Conservation (phyloP, 2,797 vertebrate species). For the Clarias fuscus region DNA sequence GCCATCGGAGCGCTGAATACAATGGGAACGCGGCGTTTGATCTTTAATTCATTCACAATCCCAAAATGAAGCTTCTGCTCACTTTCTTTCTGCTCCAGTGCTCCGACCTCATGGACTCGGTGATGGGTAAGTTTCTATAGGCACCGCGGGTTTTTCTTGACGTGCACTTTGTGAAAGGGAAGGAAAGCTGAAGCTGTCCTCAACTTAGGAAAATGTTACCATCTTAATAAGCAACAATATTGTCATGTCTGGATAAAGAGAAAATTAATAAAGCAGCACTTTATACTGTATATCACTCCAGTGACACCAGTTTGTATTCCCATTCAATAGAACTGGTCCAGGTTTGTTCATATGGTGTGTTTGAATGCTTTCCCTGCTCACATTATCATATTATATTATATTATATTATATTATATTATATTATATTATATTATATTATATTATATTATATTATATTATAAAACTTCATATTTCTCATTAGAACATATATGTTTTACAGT, state of each 20-base stretch:
- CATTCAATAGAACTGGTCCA: neutral
- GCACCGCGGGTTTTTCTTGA: neutral
- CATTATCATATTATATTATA: neutral
- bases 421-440: neutral
- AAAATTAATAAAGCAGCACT: neutral
- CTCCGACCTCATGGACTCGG: constrained; percentile 57
- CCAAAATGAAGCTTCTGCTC: constrained; percentile 67
- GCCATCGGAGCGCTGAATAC: constrained; percentile 51
- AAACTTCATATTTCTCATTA: neutral
- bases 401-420: neutral
- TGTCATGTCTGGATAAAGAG: neutral
- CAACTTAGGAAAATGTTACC: neutral
- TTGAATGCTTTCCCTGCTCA: neutral
- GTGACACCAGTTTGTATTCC: neutral
- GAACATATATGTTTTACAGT: neutral
- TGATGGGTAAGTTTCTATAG: constrained; percentile 62
- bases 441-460: neutral
- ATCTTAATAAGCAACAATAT: neutral
- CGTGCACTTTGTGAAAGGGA: neutral
- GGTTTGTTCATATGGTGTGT: neutral
- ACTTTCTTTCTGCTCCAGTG: constrained; percentile 64
- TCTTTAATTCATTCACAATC: constrained; percentile 55
- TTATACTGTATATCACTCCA: neutral
- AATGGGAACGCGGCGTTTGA: constrained; percentile 57
- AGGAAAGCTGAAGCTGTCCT: neutral